Evolutionary conservation across 2,797 vertebrate genomes (phyloP).

Genomic region (Eidolon dupreanum): DNA sequence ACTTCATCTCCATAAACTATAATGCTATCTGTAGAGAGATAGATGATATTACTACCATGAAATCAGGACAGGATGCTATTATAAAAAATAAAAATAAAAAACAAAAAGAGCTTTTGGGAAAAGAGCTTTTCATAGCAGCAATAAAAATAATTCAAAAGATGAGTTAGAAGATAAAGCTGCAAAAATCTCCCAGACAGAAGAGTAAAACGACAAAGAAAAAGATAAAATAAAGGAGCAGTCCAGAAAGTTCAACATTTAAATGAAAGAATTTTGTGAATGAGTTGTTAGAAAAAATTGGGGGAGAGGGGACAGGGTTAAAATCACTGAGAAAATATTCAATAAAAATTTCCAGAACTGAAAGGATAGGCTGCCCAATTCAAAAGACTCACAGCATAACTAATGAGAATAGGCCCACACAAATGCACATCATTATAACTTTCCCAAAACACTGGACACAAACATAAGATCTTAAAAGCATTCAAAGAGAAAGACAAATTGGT

Average conservation of each 20-base stretch:
- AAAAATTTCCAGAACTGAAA: neutral
- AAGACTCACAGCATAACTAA: neutral
- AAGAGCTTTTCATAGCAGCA: neutral
- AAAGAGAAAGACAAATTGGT: neutral
- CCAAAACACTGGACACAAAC: neutral
- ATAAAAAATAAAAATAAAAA: neutral
- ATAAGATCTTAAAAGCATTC: neutral
- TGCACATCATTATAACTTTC: neutral
- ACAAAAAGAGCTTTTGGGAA: neutral
- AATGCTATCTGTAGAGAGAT: neutral
- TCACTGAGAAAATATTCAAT: neutral
- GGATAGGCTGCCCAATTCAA: neutral
- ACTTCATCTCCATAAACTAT: neutral
- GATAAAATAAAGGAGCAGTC: neutral
- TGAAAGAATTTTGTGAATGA: neutral
- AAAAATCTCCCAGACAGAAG: neutral
- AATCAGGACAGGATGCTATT: neutral
- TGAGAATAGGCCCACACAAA: neutral
- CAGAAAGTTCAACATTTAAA: neutral
- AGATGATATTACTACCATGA: neutral
- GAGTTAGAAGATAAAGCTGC: neutral
- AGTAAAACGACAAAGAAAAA: neutral
- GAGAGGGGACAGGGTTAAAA: neutral
- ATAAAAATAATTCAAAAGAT: slow-evolving; percentile 9
- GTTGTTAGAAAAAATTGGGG: neutral